Conservation (phyloP, 2,113 vertebrate genomes). For the Columba janthina region DNA sequence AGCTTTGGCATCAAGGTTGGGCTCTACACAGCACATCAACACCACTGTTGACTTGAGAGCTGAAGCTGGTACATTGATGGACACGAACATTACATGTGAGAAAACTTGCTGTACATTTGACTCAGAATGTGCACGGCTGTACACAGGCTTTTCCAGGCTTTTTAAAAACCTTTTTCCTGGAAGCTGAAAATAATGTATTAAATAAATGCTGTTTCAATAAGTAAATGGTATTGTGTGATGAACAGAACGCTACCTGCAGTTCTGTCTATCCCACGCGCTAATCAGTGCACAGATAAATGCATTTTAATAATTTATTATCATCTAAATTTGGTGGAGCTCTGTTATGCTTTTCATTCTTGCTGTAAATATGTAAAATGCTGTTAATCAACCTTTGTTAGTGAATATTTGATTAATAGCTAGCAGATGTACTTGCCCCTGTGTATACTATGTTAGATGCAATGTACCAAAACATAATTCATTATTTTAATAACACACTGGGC, state of each 20-base stretch:
- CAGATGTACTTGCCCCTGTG: slow-evolving; percentile 51
- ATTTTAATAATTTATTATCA: slow-evolving; percentile 60
- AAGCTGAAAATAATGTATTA: neutral
- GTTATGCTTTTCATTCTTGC: slow-evolving; percentile 56
- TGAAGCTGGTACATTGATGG: rapidly evolving
- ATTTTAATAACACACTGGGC: slow-evolving; percentile 45
- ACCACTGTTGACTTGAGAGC: neutral
- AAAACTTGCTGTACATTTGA: neutral
- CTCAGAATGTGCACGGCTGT: neutral
- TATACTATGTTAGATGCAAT: slow-evolving; percentile 20
- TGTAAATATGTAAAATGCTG: slow-evolving; percentile 64
- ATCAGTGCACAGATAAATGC: slow-evolving; percentile 25
- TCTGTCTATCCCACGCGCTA: neutral
- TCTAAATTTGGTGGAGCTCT: slow-evolving; percentile 43
- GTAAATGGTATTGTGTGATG: neutral
- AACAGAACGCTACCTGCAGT: neutral
- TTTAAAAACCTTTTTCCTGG: rapidly evolving
- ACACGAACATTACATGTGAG: neutral
- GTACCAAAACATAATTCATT: slow-evolving; percentile 43
- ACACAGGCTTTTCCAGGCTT: neutral
- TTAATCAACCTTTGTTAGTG: slow-evolving; percentile 71
- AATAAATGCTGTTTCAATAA: neutral
- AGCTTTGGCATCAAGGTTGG: neutral
- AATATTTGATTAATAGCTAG: slow-evolving; percentile 67
- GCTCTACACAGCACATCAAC: neutral